phyloP scores from a whole-genome alignment of 2,888 invertebrate genomes.

The Cheilosia grossa region DNA sequence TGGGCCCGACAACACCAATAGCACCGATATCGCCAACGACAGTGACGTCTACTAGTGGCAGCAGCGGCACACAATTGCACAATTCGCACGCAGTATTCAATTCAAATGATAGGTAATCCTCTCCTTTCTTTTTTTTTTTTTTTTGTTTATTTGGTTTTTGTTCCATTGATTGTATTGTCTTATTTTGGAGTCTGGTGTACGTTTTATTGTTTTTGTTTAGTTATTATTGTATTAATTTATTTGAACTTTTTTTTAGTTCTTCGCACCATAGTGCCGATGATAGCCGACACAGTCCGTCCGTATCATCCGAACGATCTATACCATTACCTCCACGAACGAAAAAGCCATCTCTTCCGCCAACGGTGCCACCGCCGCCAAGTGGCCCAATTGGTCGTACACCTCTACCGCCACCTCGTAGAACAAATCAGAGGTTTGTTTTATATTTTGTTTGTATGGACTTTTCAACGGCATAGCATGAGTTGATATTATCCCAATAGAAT shows the following conservation, averaged over 20 bases:
- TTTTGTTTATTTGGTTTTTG: conserved; percentile 21
- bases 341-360: conserved; percentile 77
- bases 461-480: conserved; percentile 22
- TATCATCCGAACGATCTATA: conserved; percentile 79
- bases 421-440: conserved; percentile 81
- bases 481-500: conserved; percentile 17
- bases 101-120: conserved; percentile 78
- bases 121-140: conserved; percentile 8
- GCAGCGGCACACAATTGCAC: conserved; percentile 63
- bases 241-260: conserved; percentile 51
- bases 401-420: conserved; percentile 81
- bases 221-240: conserved; percentile 43
- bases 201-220: conserved; percentile 17
- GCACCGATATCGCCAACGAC: conserved; percentile 63
- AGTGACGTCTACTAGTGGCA: conserved; percentile 51
- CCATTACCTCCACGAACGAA: conserved; percentile 80
- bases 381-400: conserved; percentile 79
- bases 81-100: conserved; percentile 76
- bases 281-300: conserved; percentile 80
- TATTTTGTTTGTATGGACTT: conserved; percentile 8
- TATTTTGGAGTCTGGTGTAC: conserved; percentile 12
- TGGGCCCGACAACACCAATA: conserved; percentile 52
- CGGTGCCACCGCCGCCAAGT: conserved; percentile 75
- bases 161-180: conserved; percentile 5
- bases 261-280: conserved; percentile 77